phyloP scores from a whole-genome alignment of 2,888 invertebrate genomes.

The Nemoura dubitans region DNA sequence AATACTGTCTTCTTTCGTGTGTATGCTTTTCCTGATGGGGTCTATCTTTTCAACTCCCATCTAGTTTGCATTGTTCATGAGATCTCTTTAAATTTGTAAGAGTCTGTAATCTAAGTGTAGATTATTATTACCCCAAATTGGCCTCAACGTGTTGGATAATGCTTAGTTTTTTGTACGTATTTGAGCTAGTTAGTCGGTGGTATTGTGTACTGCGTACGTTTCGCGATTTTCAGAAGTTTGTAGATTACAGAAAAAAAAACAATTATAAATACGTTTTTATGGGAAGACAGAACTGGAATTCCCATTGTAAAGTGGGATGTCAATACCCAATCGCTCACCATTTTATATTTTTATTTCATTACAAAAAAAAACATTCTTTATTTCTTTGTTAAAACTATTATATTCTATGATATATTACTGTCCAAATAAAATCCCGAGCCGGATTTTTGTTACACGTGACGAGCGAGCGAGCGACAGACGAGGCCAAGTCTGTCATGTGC shows the following conservation, averaged over 20 bases:
- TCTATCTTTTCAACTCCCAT: conserved; percentile 41
- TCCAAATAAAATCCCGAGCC: conserved; percentile 20
- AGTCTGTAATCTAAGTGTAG: conserved; percentile 34
- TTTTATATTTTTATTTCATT: conserved; percentile 46
- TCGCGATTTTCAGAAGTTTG: conserved; percentile 33
- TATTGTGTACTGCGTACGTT: conserved; percentile 30
- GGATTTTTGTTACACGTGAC: conserved; percentile 20
- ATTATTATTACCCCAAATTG: conserved; percentile 36
- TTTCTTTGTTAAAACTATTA: conserved; percentile 46
- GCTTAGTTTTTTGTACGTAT: conserved; percentile 42
- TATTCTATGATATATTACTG: conserved; percentile 33
- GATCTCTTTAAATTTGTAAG: conserved; percentile 36
- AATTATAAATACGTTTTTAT: conserved; percentile 28
- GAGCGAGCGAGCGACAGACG: background rate
- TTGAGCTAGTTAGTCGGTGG: conserved; percentile 39
- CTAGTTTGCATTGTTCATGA: conserved; percentile 43
- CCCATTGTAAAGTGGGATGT: conserved; percentile 46
- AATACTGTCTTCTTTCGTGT: conserved; percentile 46
- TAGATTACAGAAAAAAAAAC: conserved; percentile 38
- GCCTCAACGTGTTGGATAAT: conserved; percentile 43
- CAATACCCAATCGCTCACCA: conserved; percentile 49
- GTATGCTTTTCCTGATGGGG: conserved; percentile 45
- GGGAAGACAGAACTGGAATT: conserved; percentile 44
- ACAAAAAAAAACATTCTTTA: conserved; percentile 42
- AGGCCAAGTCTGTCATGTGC: no score